A percentile compares a stretch with the other conserved stretches of the same genome.
These are phyloP conservation scores for Misgurnus mizolepis DNA, from an alignment of 2,113 vertebrate genomes.

Conservation along the genomic window DNA sequence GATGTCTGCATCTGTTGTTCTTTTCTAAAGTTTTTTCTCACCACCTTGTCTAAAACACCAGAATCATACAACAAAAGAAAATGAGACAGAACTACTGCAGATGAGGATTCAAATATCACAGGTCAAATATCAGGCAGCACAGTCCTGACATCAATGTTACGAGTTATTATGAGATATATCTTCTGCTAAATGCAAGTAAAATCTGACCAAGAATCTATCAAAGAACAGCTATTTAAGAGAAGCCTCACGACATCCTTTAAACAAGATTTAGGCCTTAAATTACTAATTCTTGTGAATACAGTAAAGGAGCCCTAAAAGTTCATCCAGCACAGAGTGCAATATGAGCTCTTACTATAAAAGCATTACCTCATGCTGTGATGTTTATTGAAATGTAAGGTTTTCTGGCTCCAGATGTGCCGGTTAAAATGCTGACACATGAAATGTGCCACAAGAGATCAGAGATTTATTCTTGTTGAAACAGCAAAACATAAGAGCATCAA, in stretches of 20 bases:
- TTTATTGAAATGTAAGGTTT: conserved; percentile 10
- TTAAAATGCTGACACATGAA: conserved; percentile 31
- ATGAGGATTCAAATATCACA: too few relatives aligned
- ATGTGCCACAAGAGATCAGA: conserved; percentile 15
- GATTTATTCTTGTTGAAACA: not conserved
- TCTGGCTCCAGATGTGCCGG: conserved; percentile 22
- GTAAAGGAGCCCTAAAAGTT: conserved; percentile 8
- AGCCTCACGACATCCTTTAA: not conserved
- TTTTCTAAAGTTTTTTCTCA: too few relatives aligned
- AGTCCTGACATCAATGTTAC: too few relatives aligned
- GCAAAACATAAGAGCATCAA: not conserved
- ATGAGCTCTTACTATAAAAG: not conserved
- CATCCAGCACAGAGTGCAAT: not conserved
- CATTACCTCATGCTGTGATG: conserved; percentile 6
- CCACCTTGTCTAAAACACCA: too few relatives aligned
- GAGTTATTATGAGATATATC: too few relatives aligned
- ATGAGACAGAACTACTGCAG: too few relatives aligned
- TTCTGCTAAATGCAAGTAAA: too few relatives aligned
- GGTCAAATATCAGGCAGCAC: too few relatives aligned
- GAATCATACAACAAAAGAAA: too few relatives aligned
- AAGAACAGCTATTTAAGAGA: not conserved
- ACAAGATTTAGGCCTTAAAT: conserved; percentile 17
- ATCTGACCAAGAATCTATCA: not conserved
- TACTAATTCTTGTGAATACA: not conserved
- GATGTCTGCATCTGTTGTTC: too few relatives aligned